Base-by-base conservation (phyloP, 2,888 invertebrate species). In the Acanthopleura granulata region DNA sequence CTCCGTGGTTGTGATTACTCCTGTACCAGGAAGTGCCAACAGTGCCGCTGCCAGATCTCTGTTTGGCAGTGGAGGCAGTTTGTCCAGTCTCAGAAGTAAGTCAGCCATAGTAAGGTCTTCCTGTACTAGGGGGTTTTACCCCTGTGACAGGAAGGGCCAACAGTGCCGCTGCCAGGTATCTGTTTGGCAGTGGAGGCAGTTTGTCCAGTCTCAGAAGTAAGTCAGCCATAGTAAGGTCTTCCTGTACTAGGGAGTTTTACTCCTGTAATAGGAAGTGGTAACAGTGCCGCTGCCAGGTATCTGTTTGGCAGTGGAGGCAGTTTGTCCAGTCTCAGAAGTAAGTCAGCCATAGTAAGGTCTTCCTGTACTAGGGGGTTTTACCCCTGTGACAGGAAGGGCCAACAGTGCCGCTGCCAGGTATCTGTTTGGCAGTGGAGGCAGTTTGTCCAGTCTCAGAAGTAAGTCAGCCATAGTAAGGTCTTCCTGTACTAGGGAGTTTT, bases 281-380 rank as follows among this genome's bases (percentile, higher is more conserved):
- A 80, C 9, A 83, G 82, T 40, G 83, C 81, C 69, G 80, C 87
- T 6, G 83, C 88, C 0, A 77, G 89, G 16, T 88, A 89, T 12
- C 84, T 89, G 79, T 89, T 89, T 83, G 89, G 89, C 0, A 87
- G 87, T 71, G 86, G 86, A 14, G 82, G 86, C 40, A 82, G 86
- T 73, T 79, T 89, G 4, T 84, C 88, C 14, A 82, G 84, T 72
- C 78, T 89, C 6, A 81, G 89, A 82, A 83, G 90, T 89, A 79
- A 86, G 86, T 18, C 22, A 18, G 12, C 12, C 1, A n/a, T 57
- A 57, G 18, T 57, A 51, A 15, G 14, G 14, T 51, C 18, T 15
- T 51, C 18, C 51, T 51, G 51, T 51, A 14, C 51, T 51, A n/a
- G n/a, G n/a, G n/a, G n/a, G n/a, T n/a, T n/a, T 90, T 70, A 85